Evolutionary conservation across 2,888 invertebrate genomes (phyloP), one percentile per base, ranked within the genome.

Genomic region (Lasioglossum morio): DNA sequence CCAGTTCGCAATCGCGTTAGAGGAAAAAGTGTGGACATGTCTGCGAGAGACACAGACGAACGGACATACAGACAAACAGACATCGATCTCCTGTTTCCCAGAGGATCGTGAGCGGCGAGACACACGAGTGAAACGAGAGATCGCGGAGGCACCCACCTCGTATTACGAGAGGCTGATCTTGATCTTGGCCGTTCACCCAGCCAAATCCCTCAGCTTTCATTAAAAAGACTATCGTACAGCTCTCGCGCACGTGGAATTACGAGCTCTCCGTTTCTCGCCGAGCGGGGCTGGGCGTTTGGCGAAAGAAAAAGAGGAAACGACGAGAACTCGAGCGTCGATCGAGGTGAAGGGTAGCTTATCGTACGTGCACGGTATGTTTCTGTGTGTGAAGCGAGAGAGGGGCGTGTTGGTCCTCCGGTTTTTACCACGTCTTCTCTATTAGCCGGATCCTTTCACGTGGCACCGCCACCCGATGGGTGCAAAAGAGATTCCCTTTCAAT

Each of bases 171-270:
- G 23, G 72, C 48, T 88, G 91, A 93, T 93, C 93, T 92, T 93
- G 93, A 93, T 93, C 93, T 93, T 93, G 91, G 88, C 84, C 91
- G 89, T 88, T 90, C 91, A 91, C 92, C 90, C 70, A 79, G 37
- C 84, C 74, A 34, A 72, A 77, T 86, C 53, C 53, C 53, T 77
- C 82, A 77, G 85, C 91, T 92, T 92, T 92, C 91, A 81, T 89
- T 88, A 79, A 77, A 84, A 90, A 83, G 79, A 88, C 85, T 14
- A 43, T 43, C 80, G 88, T 7, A 4, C 23, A 19, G 34, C 34
- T 30, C 66, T 30, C 66, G 10, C 66, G 53, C 53, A 53, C 63
- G n/a, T 27, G 63, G 63, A 63, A 63, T 63, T 63, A 63, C 53
- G 53, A n/a, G 53, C 53, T 53, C 23, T 53, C 23, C n/a, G 53